A percentile compares a stretch with the other conserved stretches of the same genome.
These are phyloP conservation scores for Coleophora flavipennella DNA, from an alignment of 2,888 invertebrate species.

Conservation along the genomic window DNA sequence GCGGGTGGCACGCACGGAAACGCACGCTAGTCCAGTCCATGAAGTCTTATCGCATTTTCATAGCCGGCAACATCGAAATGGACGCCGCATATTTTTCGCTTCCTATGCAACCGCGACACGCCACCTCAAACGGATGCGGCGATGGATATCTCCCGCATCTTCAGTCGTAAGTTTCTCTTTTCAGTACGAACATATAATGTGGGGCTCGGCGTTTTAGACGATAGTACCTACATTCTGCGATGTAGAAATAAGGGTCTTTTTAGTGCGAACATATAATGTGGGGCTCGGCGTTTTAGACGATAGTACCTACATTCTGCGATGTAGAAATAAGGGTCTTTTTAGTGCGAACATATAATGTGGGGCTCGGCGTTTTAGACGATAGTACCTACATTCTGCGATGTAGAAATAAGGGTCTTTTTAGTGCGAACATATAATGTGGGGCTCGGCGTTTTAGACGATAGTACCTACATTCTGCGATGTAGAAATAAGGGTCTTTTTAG, in stretches of 20 bases:
- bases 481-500: slow-evolving; percentile 17
- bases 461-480: no score
- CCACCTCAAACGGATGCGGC: slow-evolving; percentile 12
- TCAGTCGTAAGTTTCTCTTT: slow-evolving; percentile 10
- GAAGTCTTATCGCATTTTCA: slow-evolving; percentile 11
- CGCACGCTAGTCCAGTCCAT: slow-evolving; percentile 54
- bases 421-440: slow-evolving; percentile 32
- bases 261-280: slow-evolving; percentile 29
- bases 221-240: no score
- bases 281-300: slow-evolving; percentile 23
- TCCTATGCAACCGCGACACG: slow-evolving; percentile 10
- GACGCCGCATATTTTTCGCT: slow-evolving; percentile 18
- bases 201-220: slow-evolving; percentile 13
- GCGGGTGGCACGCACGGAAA: slow-evolving; percentile 56
- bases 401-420: slow-evolving; percentile 16
- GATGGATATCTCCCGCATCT: slow-evolving; percentile 15
- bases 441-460: slow-evolving; percentile 5
- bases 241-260: slow-evolving; percentile 10
- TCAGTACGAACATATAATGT: slow-evolving; percentile 32
- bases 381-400: no score
- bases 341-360: slow-evolving; percentile 32
- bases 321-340: slow-evolving; percentile 13
- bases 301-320: slow-evolving; percentile 15
- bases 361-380: slow-evolving; percentile 8
- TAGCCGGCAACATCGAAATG: slow-evolving; percentile 15